Base-by-base conservation (phyloP, 2,797 vertebrate genomes). In the Pseudopleuronectes americanus region DNA sequence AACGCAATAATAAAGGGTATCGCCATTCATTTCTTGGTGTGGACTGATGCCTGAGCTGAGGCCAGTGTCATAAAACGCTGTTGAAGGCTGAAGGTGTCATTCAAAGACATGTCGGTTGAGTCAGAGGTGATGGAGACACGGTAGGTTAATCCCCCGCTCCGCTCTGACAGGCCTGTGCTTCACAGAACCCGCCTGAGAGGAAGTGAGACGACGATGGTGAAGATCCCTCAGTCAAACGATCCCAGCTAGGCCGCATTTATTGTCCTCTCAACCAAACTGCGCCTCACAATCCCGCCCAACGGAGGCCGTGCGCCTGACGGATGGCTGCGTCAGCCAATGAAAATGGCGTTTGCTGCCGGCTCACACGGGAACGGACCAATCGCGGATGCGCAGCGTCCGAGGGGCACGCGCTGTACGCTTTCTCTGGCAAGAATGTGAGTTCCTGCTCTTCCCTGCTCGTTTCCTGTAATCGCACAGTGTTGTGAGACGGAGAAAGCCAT, bases 401-500 rank as follows among this genome's bases (percentile, higher is more conserved):
- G 83, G 86, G 88, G 85, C 77, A 85, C 79, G 84, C 87, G 81
- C 84, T 86, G 83, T 85, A 85, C 81, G 89, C 80, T 83, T 76
- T 86, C 87, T 85, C 85, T 90, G 79, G 90, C 88, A 89, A 90
- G 92, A 93, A 94, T 75, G 94, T 94, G 94, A 95, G 94, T 95
- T 95, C 94, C 93, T 95, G 94, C 94, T 94, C 91, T 91, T 87
- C 91, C 87, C 92, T 93, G 93, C 93, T 92, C 93, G 95, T 95
- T 95, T 95, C 94, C 95, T 95, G 95, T 95, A 93, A 93, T 91
- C 94, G 93, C 91, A 93, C 93, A 92, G 94, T 95, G 94, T 95
- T 95, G 95, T 95, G 94, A 95, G 94, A 94, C 93, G 94, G 92
- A 95, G 95, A 95, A 94, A 95, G 95, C 95, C 95, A 95, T 95